A percentile compares a stretch with the other conserved stretches of the same genome.
These are phyloP conservation scores for Plecotus auritus DNA, from an alignment of 2,113 vertebrate genomes.

Conservation along the genomic window DNA sequence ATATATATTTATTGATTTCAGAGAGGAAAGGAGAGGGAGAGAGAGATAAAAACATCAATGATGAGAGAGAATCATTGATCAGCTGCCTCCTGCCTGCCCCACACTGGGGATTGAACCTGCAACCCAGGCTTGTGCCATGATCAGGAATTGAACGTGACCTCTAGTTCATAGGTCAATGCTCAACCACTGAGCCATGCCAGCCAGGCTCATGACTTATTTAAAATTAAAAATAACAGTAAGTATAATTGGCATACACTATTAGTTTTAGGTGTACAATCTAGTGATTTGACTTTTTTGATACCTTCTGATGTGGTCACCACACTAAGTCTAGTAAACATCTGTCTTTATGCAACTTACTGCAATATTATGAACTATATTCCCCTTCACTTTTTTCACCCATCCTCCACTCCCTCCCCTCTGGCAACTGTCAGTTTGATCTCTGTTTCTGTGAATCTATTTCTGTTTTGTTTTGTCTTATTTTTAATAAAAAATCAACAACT, in stretches of 20 bases:
- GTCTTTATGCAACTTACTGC: neutral
- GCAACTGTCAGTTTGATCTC: neutral
- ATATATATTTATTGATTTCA: neutral
- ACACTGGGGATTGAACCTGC: too few species aligned
- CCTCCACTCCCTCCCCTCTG: neutral
- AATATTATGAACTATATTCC: neutral
- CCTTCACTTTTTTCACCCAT: neutral
- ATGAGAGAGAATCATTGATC: too few species aligned
- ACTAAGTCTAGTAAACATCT: neutral
- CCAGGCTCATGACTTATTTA: too few species aligned
- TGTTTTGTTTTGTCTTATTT: neutral
- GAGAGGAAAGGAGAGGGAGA: too few species aligned
- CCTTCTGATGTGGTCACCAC: neutral
- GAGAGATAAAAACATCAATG: too few species aligned
- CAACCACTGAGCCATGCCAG: too few species aligned
- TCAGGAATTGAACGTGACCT: too few species aligned
- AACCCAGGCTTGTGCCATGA: too few species aligned
- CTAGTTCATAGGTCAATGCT: too few species aligned
- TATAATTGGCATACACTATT: neutral
- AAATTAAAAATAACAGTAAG: neutral
- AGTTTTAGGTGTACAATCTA: neutral
- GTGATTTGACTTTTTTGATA: neutral
- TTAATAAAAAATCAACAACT: slow-evolving; percentile 17
- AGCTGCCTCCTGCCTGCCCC: too few species aligned
- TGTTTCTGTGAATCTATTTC: neutral